These are phyloP conservation scores for Balanococcus diminutus DNA, from an alignment of 2,888 invertebrate species.

Conservation along the genomic window DNA sequence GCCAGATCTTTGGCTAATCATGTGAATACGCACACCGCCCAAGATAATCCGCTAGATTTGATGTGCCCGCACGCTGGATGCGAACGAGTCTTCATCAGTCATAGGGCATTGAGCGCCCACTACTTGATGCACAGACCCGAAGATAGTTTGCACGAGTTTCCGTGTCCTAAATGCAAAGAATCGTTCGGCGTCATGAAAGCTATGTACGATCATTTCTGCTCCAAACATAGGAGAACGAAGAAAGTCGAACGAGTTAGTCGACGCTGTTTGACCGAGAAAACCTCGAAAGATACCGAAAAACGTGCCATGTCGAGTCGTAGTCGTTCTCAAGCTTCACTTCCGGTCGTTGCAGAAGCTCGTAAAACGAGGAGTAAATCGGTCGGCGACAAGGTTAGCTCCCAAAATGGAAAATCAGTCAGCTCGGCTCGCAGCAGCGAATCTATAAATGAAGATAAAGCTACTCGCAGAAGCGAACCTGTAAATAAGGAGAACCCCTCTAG, in stretches of 20 bases:
- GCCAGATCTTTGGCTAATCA: neutral
- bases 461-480: too few species aligned
- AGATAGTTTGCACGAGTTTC: neutral
- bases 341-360: neutral
- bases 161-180: neutral
- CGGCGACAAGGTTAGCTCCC: neutral
- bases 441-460: too few species aligned
- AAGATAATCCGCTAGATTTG: neutral
- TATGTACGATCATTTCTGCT: neutral
- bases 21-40: neutral
- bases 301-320: neutral
- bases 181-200: neutral
- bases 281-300: neutral
- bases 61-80: neutral
- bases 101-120: neutral
- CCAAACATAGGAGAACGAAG: neutral
- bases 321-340: neutral
- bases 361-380: neutral
- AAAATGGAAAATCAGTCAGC: too few species aligned
- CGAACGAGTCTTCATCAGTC: neutral
- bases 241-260: neutral
- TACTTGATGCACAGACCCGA: neutral
- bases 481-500: too few species aligned
- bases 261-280: neutral
- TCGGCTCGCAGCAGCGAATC: too few species aligned